Conservation (phyloP, 2,797 vertebrate species). For the Oreochromis mossambicus region DNA sequence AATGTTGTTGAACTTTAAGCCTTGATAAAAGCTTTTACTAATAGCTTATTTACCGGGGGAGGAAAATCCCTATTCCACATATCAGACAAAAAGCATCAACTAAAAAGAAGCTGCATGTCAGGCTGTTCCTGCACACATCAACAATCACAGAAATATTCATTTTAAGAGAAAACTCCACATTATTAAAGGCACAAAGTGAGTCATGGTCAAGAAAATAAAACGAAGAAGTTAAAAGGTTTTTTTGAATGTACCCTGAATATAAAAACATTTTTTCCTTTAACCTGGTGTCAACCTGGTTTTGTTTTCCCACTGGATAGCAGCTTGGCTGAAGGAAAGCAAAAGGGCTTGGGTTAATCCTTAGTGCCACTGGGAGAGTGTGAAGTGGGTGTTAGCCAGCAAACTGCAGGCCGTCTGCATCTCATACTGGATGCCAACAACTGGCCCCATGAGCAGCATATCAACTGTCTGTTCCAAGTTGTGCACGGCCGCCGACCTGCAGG, state of each 20-base stretch:
- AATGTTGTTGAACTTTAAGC: not conserved
- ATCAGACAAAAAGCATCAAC: not conserved
- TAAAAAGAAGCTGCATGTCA: not conserved
- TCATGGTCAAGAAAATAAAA: not conserved
- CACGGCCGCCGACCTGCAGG: not conserved
- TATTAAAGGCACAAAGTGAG: not conserved
- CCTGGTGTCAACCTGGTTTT: not conserved
- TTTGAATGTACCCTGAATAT: not conserved
- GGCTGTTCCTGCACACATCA: not conserved
- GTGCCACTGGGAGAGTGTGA: slow-evolving; percentile 2
- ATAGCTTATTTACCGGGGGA: not conserved
- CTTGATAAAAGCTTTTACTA: not conserved
- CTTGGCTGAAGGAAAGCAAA: not conserved
- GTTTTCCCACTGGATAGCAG: not conserved
- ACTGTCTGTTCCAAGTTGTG: not conserved
- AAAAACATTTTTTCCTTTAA: not conserved
- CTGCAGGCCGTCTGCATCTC: slow-evolving; percentile 9
- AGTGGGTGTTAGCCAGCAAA: slow-evolving; percentile 8
- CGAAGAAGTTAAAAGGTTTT: not conserved
- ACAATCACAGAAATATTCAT: not conserved
- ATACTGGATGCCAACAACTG: slow-evolving; percentile 1
- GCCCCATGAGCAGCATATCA: not conserved
- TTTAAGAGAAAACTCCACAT: not conserved
- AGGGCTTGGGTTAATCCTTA: slow-evolving; percentile 20
- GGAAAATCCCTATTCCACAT: not conserved